Evolutionary conservation across 2,797 vertebrate genomes (phyloP), one percentile per base, ranked within the genome.

Genomic region (Sardinella longiceps): DNA sequence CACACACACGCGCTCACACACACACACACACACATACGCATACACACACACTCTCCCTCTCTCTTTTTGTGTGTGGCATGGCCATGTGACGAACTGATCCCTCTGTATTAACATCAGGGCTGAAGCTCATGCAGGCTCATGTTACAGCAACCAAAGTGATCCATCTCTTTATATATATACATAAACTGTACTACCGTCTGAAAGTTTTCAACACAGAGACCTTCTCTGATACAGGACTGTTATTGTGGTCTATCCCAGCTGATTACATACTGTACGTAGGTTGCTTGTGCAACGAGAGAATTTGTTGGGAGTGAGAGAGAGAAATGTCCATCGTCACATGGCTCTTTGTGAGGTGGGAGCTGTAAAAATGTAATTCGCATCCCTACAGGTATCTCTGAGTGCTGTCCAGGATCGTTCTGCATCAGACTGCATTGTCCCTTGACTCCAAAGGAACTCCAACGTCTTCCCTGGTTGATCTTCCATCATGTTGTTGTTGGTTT

Each of bases 341-440:
- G 33, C 28, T 37, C 2, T 28, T 20, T 6, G 28, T 15, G 15
- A 33, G 63, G 28, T 70, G 63, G 28, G 30, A 30, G 33, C 33
- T 20, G 6, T 39, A 74, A 37, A 18, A 33, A 74, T 39, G 15
- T 45, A n/a, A 3, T 82, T 83, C 45, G 23, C 43, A 18, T 83
- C 90, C 83, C 90, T 90, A 84, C 88, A 94, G 93, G 86, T 86
- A 87, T 37, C 85, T 86, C 46, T 82, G 88, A 83, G 80, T 82
- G 37, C 88, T 45, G n/a, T 56, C 63, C 23, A 58, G 70, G 30
- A 77, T 43, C 70, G 43, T 77, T 77, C 70, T 20, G 37, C 63
- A 15, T 70, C 28, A 37, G 28, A 30, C 63, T 33, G 63, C 30
- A 33, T 33, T 37, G 63, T 33, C 63, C 63, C 30, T 70, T 25